Percentiles rank a stretch among this genome's conserved stretches.
Conservation (phyloP, 2,113 vertebrate genomes). For the Protomyctophum bolini region DNA sequence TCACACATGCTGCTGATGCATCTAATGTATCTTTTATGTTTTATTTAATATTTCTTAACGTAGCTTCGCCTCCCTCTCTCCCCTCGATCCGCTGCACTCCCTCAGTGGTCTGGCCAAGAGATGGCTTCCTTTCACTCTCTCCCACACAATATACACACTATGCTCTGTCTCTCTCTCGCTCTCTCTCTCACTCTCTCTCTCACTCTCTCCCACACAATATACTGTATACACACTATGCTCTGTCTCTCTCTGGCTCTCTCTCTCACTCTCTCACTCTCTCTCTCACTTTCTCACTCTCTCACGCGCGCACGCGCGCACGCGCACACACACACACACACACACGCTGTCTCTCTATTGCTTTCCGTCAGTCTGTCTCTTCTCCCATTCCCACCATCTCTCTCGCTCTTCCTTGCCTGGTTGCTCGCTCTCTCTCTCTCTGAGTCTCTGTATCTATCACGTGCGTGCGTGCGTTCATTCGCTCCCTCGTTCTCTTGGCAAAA, state of each 20-base stretch:
- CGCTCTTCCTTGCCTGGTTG: neutral
- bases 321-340: no score
- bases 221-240: no score
- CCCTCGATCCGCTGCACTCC: neutral
- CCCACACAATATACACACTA: constrained; percentile 4
- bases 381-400: neutral
- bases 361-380: constrained; percentile 1
- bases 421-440: neutral
- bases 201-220: no score
- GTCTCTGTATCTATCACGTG: neutral
- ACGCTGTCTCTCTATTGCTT: neutral
- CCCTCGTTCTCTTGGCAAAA: neutral
- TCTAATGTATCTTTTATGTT: neutral
- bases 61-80: neutral
- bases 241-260: neutral
- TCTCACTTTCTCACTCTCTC: no score
- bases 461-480: neutral
- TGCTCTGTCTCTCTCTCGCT: neutral
- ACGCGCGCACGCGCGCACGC: no score
- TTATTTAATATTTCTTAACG: neutral
- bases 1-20: constrained; percentile 4
- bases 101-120: neutral
- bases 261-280: no score
- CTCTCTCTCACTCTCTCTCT: neutral
- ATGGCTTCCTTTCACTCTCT: constrained; percentile 32